Evolutionary conservation across 2,113 vertebrate species (phyloP).

Genomic region (Capra hircus): DNA sequence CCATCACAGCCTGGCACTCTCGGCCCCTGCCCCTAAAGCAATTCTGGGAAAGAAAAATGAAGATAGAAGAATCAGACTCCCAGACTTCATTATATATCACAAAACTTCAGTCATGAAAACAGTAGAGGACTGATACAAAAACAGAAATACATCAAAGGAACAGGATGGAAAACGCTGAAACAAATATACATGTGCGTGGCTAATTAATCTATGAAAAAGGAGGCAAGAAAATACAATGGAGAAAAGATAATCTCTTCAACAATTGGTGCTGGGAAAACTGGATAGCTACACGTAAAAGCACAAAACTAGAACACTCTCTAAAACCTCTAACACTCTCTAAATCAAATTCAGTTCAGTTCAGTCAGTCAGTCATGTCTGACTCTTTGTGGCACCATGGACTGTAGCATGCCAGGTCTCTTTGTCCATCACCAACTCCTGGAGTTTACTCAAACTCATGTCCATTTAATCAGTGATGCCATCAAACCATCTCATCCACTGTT

Average conservation of each 20-base stretch:
- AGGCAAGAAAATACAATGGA: not conserved
- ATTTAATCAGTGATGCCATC: not conserved
- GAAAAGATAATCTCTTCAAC: not conserved
- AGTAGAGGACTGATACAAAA: not conserved
- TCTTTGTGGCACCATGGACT: not conserved
- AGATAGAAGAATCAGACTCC: not conserved
- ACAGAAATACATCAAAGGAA: not conserved
- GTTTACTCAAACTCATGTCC: not conserved
- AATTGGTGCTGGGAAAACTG: not conserved
- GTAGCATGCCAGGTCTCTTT: not conserved
- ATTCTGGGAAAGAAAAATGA: not conserved
- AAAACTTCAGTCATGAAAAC: not conserved
- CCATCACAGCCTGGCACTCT: no score
- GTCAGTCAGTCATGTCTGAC: not conserved
- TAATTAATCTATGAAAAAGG: not conserved
- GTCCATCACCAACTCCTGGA: not conserved
- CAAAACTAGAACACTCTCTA: not conserved
- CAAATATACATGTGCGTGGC: not conserved
- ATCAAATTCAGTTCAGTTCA: not conserved
- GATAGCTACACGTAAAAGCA: not conserved
- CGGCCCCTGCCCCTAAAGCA: not conserved
- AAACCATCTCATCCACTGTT: not conserved
- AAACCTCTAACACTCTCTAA: not conserved
- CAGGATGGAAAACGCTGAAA: not conserved
- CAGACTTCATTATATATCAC: not conserved